Conservation (phyloP, 64 coral and sea anemone species). For the Montipora cactus region DNA sequence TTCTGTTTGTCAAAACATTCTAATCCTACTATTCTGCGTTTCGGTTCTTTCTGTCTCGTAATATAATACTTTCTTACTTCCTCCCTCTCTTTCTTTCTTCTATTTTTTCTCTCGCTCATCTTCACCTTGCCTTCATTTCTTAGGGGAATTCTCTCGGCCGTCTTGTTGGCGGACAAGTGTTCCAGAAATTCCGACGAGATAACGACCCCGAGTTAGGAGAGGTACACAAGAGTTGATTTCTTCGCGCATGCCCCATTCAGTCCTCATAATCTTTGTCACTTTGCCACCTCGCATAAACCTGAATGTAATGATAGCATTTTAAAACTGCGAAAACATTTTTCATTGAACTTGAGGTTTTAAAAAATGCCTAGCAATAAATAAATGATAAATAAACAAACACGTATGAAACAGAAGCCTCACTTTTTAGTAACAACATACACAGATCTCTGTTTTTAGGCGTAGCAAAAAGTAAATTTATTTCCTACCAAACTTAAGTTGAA, state of each 20-base stretch:
- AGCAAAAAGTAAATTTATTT: too few species aligned
- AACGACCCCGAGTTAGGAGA: constrained; percentile 71
- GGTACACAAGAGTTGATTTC: constrained; percentile 51
- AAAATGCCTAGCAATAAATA: too few species aligned
- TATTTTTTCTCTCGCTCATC: constrained; percentile 10
- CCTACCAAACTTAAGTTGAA: too few species aligned
- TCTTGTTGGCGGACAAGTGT: constrained; percentile 78
- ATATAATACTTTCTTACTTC: background rate
- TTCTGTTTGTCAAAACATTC: background rate
- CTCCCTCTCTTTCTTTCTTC: background rate
- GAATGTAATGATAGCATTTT: too few species aligned
- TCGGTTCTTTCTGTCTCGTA: background rate
- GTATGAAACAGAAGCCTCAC: too few species aligned
- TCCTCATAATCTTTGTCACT: background rate
- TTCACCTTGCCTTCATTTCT: constrained; percentile 35
- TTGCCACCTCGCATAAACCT: too few species aligned
- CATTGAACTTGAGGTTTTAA: too few species aligned
- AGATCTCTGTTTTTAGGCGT: too few species aligned
- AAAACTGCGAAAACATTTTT: too few species aligned
- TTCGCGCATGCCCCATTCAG: background rate
- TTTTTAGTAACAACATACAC: too few species aligned
- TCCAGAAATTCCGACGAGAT: constrained; percentile 75
- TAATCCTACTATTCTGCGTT: background rate
- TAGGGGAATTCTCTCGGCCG: constrained; percentile 79
- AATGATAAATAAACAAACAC: too few species aligned